Percentiles rank a stretch among this genome's conserved stretches.
Evolutionary conservation across 2,888 invertebrate genomes (phyloP).

Genomic region (Megalurothrips usitatus): DNA sequence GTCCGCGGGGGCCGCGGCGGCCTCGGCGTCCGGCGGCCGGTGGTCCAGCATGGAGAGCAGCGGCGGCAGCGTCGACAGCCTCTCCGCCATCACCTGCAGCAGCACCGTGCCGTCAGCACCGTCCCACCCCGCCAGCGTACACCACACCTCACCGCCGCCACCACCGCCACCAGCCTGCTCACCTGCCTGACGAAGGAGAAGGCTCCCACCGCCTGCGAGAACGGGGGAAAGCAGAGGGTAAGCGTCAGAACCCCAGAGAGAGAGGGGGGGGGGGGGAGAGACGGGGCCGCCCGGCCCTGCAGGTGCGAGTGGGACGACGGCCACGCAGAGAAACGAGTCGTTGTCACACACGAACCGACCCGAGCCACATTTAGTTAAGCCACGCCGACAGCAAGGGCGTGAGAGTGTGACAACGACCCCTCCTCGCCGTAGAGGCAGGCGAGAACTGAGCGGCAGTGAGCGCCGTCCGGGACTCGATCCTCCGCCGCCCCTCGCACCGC

Average conservation of each 20-base stretch:
- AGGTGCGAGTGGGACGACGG: too few species aligned
- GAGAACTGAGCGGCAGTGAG: too few species aligned
- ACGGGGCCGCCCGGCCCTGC: neutral
- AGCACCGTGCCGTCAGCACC: neutral
- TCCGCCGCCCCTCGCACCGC: too few species aligned
- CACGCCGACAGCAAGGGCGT: too few species aligned
- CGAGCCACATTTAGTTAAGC: too few species aligned
- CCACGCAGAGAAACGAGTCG: too few species aligned
- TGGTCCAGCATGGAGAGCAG: neutral
- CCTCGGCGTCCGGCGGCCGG: neutral
- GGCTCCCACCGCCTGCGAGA: neutral
- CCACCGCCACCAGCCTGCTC: neutral
- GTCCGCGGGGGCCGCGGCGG: slow-evolving; percentile 19
- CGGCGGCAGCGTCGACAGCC: slow-evolving; percentile 3
- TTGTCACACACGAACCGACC: too few species aligned
- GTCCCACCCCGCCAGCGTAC: neutral
- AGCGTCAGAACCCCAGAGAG: neutral
- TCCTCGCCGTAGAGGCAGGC: too few species aligned
- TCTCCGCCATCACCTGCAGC: neutral
- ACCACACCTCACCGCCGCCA: neutral
- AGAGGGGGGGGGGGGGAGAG: slow-evolving; percentile 14
- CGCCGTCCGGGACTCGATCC: neutral
- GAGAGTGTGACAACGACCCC: neutral
- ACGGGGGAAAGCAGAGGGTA: neutral
- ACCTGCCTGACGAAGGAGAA: slow-evolving; percentile 12